phyloP scores from a whole-genome alignment of 2,113 vertebrate species.

The Gavialis gangeticus region DNA sequence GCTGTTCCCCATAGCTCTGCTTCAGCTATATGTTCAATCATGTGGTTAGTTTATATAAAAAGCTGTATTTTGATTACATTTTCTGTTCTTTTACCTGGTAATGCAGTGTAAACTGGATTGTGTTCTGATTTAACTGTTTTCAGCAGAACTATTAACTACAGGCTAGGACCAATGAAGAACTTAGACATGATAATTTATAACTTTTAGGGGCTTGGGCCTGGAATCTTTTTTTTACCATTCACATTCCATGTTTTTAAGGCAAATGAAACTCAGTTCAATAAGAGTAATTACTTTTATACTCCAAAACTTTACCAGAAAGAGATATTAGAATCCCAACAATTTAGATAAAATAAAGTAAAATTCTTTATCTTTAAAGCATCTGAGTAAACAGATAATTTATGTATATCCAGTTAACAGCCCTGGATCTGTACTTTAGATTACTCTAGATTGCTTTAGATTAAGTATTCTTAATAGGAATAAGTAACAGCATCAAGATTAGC shows the following conservation, averaged over 20 bases:
- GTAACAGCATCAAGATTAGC: not conserved
- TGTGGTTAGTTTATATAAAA: not conserved
- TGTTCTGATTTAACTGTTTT: not conserved
- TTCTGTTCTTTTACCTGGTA: not conserved
- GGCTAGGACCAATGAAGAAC: too few relatives aligned
- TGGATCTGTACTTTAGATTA: not conserved
- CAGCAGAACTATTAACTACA: not conserved
- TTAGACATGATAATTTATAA: too few relatives aligned
- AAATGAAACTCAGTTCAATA: not conserved
- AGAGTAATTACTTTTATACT: not conserved
- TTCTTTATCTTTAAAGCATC: slow-evolving; percentile 1
- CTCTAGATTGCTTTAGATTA: not conserved
- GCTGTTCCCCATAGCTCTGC: not conserved
- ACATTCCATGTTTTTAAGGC: not conserved
- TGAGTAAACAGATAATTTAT: slow-evolving; percentile 9
- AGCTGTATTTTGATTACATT: not conserved
- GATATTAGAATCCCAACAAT: not conserved
- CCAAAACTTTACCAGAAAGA: not conserved
- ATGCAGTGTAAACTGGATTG: not conserved
- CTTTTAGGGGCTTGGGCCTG: too few relatives aligned
- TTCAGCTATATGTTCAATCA: not conserved
- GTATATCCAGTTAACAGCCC: not conserved
- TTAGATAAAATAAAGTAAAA: not conserved
- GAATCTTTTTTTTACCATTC: not conserved
- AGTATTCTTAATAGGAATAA: not conserved